Evolutionary conservation across 2,113 vertebrate species (phyloP).

Genomic region (Chelonoidis abingdonii): DNA sequence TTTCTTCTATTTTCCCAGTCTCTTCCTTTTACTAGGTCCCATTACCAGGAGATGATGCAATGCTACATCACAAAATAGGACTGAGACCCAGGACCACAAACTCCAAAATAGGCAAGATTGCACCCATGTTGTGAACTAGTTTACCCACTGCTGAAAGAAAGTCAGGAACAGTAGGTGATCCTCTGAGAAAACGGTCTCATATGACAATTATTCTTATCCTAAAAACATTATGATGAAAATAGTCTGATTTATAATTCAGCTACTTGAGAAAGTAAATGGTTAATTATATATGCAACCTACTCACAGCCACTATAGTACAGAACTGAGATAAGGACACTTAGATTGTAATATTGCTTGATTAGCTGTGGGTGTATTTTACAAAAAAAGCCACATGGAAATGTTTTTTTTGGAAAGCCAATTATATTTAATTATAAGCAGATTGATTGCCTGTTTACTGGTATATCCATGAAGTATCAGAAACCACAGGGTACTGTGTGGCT

Average conservation of each 20-base stretch:
- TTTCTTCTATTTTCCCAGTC: background rate
- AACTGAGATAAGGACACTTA: background rate
- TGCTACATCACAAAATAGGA: background rate
- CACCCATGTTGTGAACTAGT: background rate
- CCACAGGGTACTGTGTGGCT: background rate
- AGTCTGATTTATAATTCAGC: background rate
- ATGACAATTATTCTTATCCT: background rate
- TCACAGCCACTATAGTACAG: background rate
- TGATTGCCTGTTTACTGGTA: background rate
- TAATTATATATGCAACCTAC: background rate
- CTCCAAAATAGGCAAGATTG: background rate
- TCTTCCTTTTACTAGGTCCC: background rate
- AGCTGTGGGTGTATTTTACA: background rate
- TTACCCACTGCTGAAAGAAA: background rate
- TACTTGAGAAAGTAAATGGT: background rate
- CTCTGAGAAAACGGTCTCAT: background rate
- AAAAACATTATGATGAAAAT: background rate
- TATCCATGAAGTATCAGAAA: background rate
- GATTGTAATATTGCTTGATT: background rate
- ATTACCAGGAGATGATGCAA: background rate
- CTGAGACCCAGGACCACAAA: background rate
- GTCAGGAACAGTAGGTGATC: background rate
- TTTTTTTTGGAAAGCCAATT: background rate
- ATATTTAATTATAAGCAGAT: background rate
- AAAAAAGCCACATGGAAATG: background rate